These are phyloP conservation scores for Seriola rivoliana DNA, from an alignment of 2,113 vertebrate genomes.

Conservation along the genomic window DNA sequence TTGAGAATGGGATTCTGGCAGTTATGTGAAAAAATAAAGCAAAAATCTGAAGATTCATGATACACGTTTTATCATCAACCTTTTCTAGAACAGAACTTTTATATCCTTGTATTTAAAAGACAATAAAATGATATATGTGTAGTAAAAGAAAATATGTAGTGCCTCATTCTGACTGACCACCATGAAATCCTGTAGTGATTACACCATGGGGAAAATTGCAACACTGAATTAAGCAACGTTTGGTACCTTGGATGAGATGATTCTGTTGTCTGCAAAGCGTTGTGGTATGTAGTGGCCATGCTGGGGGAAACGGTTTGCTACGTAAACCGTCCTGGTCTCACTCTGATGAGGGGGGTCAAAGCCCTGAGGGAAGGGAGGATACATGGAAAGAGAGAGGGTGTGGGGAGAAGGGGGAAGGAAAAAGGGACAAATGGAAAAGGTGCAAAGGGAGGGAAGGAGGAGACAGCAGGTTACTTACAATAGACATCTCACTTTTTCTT, in stretches of 20 bases:
- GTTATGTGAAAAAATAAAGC: no score
- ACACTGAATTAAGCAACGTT: neutral
- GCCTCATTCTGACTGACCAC: neutral
- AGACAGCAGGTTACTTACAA: constrained; percentile 4
- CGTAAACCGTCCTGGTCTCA: constrained; percentile 96
- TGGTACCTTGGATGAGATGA: constrained; percentile 97
- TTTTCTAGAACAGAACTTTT: neutral
- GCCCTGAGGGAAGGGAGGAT: constrained; percentile 85
- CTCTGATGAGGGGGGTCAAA: constrained; percentile 98
- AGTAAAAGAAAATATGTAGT: neutral
- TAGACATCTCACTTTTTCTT: neutral
- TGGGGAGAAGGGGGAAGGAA: neutral
- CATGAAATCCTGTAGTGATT: neutral
- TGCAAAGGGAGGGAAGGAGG: neutral
- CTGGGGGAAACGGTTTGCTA: constrained; percentile 96
- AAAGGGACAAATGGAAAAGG: neutral
- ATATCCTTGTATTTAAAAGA: neutral
- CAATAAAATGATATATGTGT: neutral
- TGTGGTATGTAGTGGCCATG: constrained; percentile 95
- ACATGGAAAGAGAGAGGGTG: neutral
- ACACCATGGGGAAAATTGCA: neutral
- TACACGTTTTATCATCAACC: neutral
- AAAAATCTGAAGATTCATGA: no score
- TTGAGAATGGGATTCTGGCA: neutral
- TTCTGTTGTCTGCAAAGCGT: constrained; percentile 97